Base-by-base conservation (phyloP, 1,140 invertebrate species). In the Rhynchophorus ferrugineus region DNA sequence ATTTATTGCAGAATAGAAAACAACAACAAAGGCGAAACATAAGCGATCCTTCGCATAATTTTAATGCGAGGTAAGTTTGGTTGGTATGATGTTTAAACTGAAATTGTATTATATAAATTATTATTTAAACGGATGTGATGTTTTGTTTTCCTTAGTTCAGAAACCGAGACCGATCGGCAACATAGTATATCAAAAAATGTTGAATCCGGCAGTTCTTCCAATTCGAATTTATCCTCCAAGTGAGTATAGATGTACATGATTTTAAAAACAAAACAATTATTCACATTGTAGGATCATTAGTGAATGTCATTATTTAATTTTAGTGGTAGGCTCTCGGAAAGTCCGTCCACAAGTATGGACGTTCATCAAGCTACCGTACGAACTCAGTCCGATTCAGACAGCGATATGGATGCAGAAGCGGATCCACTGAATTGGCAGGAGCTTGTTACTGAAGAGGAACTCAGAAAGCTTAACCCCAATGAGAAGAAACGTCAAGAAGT, bases 401-500 rank as follows among this genome's bases (percentile, higher is more conserved):
- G 84, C 68, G 80, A 94, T 77, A 80, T 90, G 59, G 80, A 89
- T 72, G 78, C 87, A 54, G 79, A 94, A 69, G 74, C 85, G 47
- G 80, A 87, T 76, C 78, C 86, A 75, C 85, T 19, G 1, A 82
- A 86, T 60, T 86, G 92, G 85, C 84, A 89, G 53, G 85, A 86
- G 57, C 80, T 81, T 44, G 80, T 97, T 18, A 78, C 88, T 6
- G 84, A 85, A 45, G 90, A 95, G 38, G 76, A 85, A 33, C 71
- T 93, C 5, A 72, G 78, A 13, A 73, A 78, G 44, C 74, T 92
- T 39, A 79, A 83, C 56, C 78, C 84, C 29, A 78, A 82, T 61
- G 84, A 91, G 71, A 87, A 89, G 70, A 97, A 97, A 70, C 77
- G 93, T 58, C 95, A 98, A 73, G 94, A 98, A 75, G 89, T 97